Base-by-base conservation (phyloP, 1,140 invertebrate species). In the Heliconius congener region DNA sequence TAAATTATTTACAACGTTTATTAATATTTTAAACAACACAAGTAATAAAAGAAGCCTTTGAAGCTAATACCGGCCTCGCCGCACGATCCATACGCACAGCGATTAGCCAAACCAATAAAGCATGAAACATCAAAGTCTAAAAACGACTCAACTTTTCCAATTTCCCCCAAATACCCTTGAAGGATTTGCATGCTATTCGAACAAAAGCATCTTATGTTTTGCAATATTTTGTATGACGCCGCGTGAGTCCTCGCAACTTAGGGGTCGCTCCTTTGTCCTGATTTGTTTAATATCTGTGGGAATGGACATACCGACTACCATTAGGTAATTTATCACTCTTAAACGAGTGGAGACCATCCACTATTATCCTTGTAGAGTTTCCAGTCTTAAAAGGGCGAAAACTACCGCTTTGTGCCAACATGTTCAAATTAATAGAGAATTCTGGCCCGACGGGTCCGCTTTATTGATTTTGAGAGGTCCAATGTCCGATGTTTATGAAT, bases 291-390 rank as follows among this genome's bases (percentile, higher is more conserved):
- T 94, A 94, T 94, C 92, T 94, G 93, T 94, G 93, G 93, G 93
- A 94, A 94, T 93, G 88, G 91, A 94, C 93, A 93, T 93, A 88
- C 93, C 93, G 90, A 90, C 86, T 92, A 81, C 89, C 90, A 91
- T 92, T 93, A 80, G 87, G 90, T 88, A 91, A 94, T 94, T 94
- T 93, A 94, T 94, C 93, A 94, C 93, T 93, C 91, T 93, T 93
- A 93, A 94, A 91, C 89, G 83, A 90, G 89, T 88, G 88, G 87
- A 86, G 84, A 87, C 83, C 85, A 87, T 85, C 83, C 78, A 81
- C 85, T 89, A 87, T 90, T 91, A 88, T 90, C 81, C 85, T 85
- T 86, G 83, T 90, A 82, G 86, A 84, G 84, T 86, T 86, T 86
- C 85, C 86, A 86, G 88, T 86, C 82, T 89, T 82, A 77, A 80